Evolutionary conservation across 2,888 invertebrate genomes (phyloP).

Genomic region (Acanthosoma haemorrhoidale): DNA sequence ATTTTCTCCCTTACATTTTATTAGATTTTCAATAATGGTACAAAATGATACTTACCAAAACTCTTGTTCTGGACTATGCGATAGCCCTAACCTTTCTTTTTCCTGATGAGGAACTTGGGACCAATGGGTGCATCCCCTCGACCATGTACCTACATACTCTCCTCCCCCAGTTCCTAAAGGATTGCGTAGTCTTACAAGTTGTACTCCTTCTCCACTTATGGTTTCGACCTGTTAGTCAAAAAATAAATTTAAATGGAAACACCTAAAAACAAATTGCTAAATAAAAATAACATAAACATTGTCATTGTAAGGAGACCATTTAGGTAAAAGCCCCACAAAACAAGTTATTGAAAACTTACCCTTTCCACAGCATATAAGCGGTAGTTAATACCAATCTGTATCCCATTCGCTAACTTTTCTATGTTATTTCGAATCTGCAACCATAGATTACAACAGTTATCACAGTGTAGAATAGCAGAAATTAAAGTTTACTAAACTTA

Average conservation of each 20-base stretch:
- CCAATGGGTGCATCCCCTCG: slow-evolving; percentile 66
- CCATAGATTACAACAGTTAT: not conserved
- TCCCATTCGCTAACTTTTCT: slow-evolving; percentile 64
- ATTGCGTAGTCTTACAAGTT: slow-evolving; percentile 64
- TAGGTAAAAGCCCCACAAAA: not conserved
- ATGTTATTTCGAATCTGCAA: slow-evolving; percentile 53
- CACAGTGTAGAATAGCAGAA: no score
- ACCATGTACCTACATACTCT: slow-evolving; percentile 67
- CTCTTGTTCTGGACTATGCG: slow-evolving; percentile 63
- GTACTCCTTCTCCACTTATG: slow-evolving; percentile 63
- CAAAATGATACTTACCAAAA: slow-evolving; percentile 70
- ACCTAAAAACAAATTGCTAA: no score
- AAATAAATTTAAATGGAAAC: not conserved
- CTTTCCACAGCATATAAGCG: slow-evolving; percentile 66
- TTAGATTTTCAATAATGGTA: no score
- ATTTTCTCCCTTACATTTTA: no score
- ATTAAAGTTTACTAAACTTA: no score
- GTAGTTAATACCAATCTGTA: slow-evolving; percentile 75
- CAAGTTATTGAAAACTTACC: slow-evolving; percentile 49
- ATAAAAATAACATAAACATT: no score
- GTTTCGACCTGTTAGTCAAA: slow-evolving; percentile 57
- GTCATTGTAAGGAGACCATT: no score
- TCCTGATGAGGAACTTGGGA: slow-evolving; percentile 68
- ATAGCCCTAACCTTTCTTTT: slow-evolving; percentile 61
- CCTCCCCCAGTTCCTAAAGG: slow-evolving; percentile 57